Conservation (phyloP, 2,888 invertebrate genomes). For the Strigamia maritima region DNA sequence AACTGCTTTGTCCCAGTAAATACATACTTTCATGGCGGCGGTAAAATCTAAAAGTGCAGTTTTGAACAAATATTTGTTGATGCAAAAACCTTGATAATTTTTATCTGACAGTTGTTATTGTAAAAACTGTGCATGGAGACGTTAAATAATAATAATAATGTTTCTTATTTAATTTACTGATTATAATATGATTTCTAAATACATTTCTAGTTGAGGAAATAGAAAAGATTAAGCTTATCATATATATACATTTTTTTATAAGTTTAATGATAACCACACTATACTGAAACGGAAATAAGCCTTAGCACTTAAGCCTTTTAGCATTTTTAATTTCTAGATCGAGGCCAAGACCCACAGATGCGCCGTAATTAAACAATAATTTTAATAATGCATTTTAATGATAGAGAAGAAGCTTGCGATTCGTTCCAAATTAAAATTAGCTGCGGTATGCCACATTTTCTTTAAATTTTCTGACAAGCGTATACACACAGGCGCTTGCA, state of each 20-base stretch:
- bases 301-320: neutral
- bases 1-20: too few relatives aligned
- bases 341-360: neutral
- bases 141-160: too few relatives aligned
- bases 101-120: too few relatives aligned
- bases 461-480: neutral
- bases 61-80: too few relatives aligned
- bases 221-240: neutral
- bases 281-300: neutral
- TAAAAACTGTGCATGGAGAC: too few relatives aligned
- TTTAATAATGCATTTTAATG: neutral
- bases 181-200: too few relatives aligned
- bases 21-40: too few relatives aligned
- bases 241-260: neutral
- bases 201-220: too few relatives aligned
- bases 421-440: neutral
- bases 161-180: too few relatives aligned
- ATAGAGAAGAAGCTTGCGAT: neutral
- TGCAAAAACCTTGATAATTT: too few relatives aligned
- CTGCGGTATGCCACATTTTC: constrained; percentile 10
- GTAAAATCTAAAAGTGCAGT: too few relatives aligned
- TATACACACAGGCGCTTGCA: neutral
- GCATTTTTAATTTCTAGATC: neutral
- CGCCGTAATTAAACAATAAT: neutral
- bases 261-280: neutral